Base-by-base conservation (phyloP, 2,888 invertebrate species). In the Napeogenes inachia region DNA sequence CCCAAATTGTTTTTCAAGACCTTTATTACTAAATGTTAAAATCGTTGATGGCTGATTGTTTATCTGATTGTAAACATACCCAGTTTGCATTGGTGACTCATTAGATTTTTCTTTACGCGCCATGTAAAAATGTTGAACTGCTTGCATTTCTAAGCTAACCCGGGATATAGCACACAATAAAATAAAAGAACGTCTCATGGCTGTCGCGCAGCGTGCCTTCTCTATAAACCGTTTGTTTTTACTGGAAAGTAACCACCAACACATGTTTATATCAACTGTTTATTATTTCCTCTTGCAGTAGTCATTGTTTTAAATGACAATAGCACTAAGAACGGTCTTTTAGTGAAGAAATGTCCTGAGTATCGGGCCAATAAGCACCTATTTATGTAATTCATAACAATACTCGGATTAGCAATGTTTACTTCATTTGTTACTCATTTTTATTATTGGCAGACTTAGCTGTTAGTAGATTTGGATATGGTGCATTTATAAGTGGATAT, bases 231-330 rank as follows among this genome's bases (percentile, higher is more conserved):
- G 60, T 61, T 65, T 66, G 71, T 62, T 65, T 71, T 66, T 72
- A 87, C 85, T 88, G 87, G 76, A 81, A 81, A 71, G 75, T 68
- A 71, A 70, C 75, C 75, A 73, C 66, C 74, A 71, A 76, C 77
- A 75, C 70, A 70, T 78, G 80, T 79, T 82, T 87, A 80, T 88
- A 86, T 83, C 75, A 78, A 75, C 76, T 81, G 82, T 82, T 82
- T 81, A 77, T 77, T 72, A 75, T 78, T 75, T 75, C 75, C 72
- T 71, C 69, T 69, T 68, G 64, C 63, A 66, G 69, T 70, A 64
- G 68, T 75, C 77, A 85, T 84, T 86, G 85, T 83, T 79, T 75
- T 69, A 62, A 54, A 57, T 70, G 67, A 87, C 87, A 86, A 86
- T 86, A 71, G 80, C 63, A 54, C 50, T 56, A 66, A 68, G 68